phyloP scores from a whole-genome alignment of 2,113 vertebrate species.

The Dermatemys mawii region DNA sequence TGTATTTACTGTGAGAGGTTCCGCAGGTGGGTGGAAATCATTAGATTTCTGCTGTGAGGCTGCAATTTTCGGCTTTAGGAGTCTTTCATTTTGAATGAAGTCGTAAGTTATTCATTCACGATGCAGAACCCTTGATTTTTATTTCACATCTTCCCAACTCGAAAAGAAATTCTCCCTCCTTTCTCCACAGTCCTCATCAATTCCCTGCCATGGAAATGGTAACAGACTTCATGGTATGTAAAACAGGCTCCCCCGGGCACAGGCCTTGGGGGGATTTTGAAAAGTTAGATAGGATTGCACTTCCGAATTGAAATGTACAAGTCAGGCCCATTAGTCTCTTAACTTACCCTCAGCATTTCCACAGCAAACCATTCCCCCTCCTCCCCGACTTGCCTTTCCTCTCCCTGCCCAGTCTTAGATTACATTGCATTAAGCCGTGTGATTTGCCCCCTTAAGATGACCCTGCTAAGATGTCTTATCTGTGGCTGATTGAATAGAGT shows the following conservation, averaged over 20 bases:
- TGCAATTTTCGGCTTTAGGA: not conserved
- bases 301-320: not conserved
- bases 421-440: not conserved
- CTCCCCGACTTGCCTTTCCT: not conserved
- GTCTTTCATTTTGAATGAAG: not conserved
- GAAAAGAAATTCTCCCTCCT: not conserved
- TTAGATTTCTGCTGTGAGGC: not conserved
- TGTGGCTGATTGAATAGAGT: not conserved
- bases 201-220: not conserved
- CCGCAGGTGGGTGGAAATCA: accelerated
- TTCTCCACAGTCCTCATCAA: not conserved
- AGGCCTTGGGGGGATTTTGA: not conserved
- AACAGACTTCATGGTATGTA: not conserved
- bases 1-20: accelerated
- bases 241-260: not conserved
- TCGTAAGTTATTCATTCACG: accelerated
- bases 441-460: not conserved
- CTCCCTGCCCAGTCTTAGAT: not conserved
- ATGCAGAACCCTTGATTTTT: not conserved
- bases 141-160: accelerated
- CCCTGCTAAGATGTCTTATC: not conserved
- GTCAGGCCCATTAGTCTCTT: not conserved
- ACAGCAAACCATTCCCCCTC: not conserved
- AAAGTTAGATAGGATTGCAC: not conserved
- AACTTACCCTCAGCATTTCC: not conserved